Base-by-base conservation (phyloP, 1,140 invertebrate species). In the Eriocheir sinensis region DNA sequence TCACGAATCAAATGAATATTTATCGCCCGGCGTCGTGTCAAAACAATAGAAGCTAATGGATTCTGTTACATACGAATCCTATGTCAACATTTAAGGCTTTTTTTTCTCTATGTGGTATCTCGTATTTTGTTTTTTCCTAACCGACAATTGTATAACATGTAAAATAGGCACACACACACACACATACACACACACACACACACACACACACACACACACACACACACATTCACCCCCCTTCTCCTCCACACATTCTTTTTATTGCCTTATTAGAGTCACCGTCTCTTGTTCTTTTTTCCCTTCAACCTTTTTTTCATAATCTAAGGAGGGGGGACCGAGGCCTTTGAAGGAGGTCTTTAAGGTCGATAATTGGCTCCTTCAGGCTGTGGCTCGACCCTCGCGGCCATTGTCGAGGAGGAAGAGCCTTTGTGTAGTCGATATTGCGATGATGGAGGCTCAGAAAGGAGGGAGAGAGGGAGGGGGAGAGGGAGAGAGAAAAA, bases 171-270 rank as follows among this genome's bases (percentile, higher is more conserved):
- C 53, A 72, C 53, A 72, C 53, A 72, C 8, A 72, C 53, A 72
- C 53, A 72, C 53, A 8, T 21, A 72, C 53, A 72, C 53, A 72
- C 53, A 72, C 53, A 72, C 53, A 72, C 53, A 72, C 53, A 72
- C 60, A 72, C 60, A 72, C 60, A 72, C 60, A 72, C 60, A 72
- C 60, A 72, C 60, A 72, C 60, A 72, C 60, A 72, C 60, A 72
- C 60, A 72, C 60, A 72, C 60, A 72, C 60, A 72, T n/a, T n/a
- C 60, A 72, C 60, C 2, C 60, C 60, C 21, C n/a, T 72, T n/a
- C n/a, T n/a, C n/a, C n/a, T n/a, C n/a, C n/a, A n/a, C n/a, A n/a
- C n/a, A n/a, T n/a, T n/a, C n/a, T n/a, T n/a, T n/a, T n/a, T n/a
- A n/a, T n/a, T n/a, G n/a, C n/a, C 6, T 72, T 21, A 72, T 72